Percentiles rank a stretch among this genome's conserved stretches.
phyloP scores from a whole-genome alignment of 1,140 invertebrate species.

The Ceratina calcarata region DNA sequence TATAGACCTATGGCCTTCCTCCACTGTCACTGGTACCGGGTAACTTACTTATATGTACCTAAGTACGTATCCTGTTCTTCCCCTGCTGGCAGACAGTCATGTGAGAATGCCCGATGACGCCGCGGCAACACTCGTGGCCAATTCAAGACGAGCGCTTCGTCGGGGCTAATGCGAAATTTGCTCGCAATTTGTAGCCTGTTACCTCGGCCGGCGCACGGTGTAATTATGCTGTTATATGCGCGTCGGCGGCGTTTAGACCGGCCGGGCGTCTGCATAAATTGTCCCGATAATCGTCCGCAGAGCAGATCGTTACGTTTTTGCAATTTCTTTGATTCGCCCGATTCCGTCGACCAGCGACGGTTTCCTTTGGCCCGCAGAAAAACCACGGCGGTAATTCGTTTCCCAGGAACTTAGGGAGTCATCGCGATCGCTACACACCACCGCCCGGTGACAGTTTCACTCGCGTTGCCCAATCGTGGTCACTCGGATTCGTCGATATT shows the following conservation, averaged over 20 bases:
- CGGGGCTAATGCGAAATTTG: constrained; percentile 32
- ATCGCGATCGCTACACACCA: background rate
- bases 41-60: too few relatives aligned
- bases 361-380: background rate
- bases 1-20: constrained; percentile 37
- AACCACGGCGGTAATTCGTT: background rate
- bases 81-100: constrained; percentile 5
- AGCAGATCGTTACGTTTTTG: background rate
- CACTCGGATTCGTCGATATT: constrained; percentile 20
- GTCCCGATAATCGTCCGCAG: constrained; percentile 28
- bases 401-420: background rate
- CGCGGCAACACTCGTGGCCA: constrained; percentile 12
- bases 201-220: constrained; percentile 10
- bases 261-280: constrained; percentile 16
- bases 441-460: background rate
- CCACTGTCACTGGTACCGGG: constrained; percentile 28
- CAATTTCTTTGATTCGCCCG: background rate
- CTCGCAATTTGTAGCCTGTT: constrained; percentile 33
- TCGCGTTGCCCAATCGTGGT: constrained; percentile 10
- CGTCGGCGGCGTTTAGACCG: constrained; percentile 4
- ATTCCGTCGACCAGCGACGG: too few relatives aligned
- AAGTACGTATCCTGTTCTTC: constrained; percentile 8
- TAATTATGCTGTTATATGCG: constrained; percentile 24
- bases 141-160: constrained; percentile 15
- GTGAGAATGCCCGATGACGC: constrained; percentile 46